Conservation (phyloP, 2,113 vertebrate species). For the Hippoglossus stenolepis region DNA sequence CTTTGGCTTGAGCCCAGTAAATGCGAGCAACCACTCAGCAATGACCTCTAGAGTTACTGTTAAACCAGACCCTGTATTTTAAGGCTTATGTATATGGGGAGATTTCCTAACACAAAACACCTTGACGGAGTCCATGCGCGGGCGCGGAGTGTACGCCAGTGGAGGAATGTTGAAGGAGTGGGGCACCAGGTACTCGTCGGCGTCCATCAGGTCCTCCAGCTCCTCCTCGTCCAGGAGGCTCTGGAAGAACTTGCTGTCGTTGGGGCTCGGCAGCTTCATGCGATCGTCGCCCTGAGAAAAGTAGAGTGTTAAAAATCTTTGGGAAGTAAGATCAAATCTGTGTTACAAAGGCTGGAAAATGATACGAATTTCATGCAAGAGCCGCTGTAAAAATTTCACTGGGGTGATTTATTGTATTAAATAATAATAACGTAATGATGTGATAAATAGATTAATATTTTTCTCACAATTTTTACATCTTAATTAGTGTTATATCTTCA, state of each 20-base stretch:
- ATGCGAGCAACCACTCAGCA: too few relatives aligned
- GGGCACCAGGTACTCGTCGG: slow-evolving; percentile 97
- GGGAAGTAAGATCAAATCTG: background rate
- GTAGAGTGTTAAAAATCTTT: background rate
- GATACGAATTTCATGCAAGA: background rate
- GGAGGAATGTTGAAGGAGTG: slow-evolving; percentile 94
- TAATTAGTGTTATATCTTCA: background rate
- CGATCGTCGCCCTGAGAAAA: slow-evolving; percentile 92
- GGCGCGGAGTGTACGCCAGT: slow-evolving; percentile 91
- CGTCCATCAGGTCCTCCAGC: slow-evolving; percentile 98
- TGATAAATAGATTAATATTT: background rate
- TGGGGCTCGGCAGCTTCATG: slow-evolving; percentile 97
- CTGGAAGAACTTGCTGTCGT: slow-evolving; percentile 99
- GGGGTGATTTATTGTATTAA: background rate
- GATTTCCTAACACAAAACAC: slow-evolving; percentile 42
- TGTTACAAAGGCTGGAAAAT: too few relatives aligned
- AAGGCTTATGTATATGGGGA: too few relatives aligned
- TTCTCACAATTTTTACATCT: background rate
- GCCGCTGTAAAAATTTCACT: too few relatives aligned
- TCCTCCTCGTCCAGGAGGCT: slow-evolving; percentile 97
- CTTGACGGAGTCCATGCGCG: slow-evolving; percentile 92
- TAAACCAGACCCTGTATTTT: too few relatives aligned
- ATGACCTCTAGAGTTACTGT: too few relatives aligned
- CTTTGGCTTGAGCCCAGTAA: too few relatives aligned
- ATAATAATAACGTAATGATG: background rate